Evolutionary conservation across 2,113 vertebrate species (phyloP).

Genomic region (Orthonyx spaldingii): DNA sequence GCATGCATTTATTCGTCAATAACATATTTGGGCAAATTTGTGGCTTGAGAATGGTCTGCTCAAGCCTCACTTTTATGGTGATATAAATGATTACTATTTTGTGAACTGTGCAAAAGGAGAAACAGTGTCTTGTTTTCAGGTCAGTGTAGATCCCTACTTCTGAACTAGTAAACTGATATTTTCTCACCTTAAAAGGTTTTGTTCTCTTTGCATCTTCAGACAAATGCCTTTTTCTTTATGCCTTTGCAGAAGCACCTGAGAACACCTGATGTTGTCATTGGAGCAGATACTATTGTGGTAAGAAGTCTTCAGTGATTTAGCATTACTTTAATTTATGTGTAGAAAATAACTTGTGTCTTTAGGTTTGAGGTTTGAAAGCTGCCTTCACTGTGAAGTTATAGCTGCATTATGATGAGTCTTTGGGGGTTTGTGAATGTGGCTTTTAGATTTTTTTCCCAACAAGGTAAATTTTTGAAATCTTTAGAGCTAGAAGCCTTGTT

Average conservation of each 20-base stretch:
- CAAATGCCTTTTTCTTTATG: not conserved
- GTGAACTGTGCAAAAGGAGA: not conserved
- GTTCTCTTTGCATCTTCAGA: not conserved
- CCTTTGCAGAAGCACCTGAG: conserved; percentile 84
- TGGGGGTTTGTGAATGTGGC: not conserved
- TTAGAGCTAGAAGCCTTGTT: not conserved
- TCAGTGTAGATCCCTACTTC: not conserved
- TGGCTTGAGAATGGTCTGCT: not conserved
- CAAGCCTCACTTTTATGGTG: not conserved
- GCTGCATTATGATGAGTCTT: not conserved
- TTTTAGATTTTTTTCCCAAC: not conserved
- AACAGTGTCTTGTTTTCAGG: not conserved
- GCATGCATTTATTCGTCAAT: not conserved
- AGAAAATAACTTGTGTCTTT: not conserved
- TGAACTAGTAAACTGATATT: not conserved
- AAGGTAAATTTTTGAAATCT: not conserved
- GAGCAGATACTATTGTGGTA: conserved; percentile 96
- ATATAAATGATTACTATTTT: not conserved
- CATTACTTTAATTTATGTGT: not conserved
- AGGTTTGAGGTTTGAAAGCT: not conserved
- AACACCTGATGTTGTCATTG: conserved; percentile 90
- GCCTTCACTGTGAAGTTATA: not conserved
- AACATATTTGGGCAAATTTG: not conserved
- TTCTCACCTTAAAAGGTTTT: not conserved
- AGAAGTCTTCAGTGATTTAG: conserved; percentile 29